phyloP scores from a whole-genome alignment of 1,140 invertebrate species.

The Lepidurus apus region DNA sequence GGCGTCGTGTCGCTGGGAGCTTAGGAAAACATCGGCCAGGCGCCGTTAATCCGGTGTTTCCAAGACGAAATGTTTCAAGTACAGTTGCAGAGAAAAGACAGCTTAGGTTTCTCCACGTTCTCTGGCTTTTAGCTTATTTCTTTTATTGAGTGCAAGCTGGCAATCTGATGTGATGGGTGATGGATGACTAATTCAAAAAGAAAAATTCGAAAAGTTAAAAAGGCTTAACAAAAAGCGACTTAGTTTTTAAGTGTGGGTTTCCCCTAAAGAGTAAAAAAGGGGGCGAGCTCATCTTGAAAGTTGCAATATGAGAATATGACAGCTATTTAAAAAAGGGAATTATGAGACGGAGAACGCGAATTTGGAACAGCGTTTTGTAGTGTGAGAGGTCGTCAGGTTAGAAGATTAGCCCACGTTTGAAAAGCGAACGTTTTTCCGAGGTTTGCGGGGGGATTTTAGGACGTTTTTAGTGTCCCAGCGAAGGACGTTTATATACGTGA shows the following conservation, averaged over 20 bases:
- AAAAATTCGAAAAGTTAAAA: too few species aligned
- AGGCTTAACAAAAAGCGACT: background rate
- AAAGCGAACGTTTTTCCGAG: background rate
- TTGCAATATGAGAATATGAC: too few species aligned
- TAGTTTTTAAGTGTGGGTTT: background rate
- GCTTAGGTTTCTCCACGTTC: background rate
- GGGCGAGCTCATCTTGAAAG: too few species aligned
- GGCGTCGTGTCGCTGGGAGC: background rate
- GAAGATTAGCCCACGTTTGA: background rate
- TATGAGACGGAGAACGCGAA: background rate
- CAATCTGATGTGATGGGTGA: background rate
- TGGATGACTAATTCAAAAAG: background rate
- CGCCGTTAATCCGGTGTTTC: background rate
- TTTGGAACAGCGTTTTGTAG: background rate
- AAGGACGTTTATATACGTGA: conserved; percentile 18
- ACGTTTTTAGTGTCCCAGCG: background rate
- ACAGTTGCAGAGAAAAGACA: background rate
- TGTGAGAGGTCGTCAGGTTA: conserved; percentile 21
- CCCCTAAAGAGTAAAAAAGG: too few species aligned
- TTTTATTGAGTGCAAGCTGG: conserved; percentile 6
- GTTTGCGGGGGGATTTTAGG: background rate
- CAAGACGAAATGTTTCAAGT: background rate
- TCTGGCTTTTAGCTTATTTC: too few species aligned
- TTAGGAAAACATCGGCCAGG: conserved; percentile 8
- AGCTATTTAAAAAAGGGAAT: background rate